Evolutionary conservation across 2,797 vertebrate species (phyloP), one percentile per base, ranked within the genome.

Genomic region (Antennarius maculatus): DNA sequence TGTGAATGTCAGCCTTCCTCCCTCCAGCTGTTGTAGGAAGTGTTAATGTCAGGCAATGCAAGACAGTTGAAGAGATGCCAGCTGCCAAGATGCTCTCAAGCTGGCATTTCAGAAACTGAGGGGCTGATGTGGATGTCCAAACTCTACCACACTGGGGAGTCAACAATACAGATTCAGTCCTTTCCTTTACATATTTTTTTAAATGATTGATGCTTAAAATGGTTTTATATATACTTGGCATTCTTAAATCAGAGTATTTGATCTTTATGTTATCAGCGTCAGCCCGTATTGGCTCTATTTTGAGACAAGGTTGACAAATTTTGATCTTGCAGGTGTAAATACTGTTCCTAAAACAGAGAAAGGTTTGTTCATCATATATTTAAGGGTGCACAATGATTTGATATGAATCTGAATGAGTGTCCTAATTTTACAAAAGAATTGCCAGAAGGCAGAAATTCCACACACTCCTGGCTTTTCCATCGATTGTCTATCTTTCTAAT

Each of bases 21-120:
- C 77, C 52, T 69, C 81, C 88, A 90, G 84, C 85, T 90, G 89
- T 77, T 85, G 77, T 69, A 66, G 56, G 55, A 66, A 66, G 72
- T 49, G 74, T 50, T 51, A 71, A 76, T 27, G 80, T 81, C 69
- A 88, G 82, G 76, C 58, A 56, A 82, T 27, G 64, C 67, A 64
- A 77, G 76, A 71, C 82, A 52, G 68, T 60, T 49, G 66, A 69
- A 48, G 74, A 66, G 70, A 66, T 64, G 76, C 77, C 80, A 85
- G 81, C 66, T 88, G 86, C 77, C 72, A 52, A 65, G 59, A 58
- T 54, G 71, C 57, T 77, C 57, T 78, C 69, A 59, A 73, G 69
- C 71, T 45, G 69, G 68, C 62, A 56, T 74, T 61, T 77, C 18
- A 76, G 66, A 74, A 78, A 63, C 55, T 11, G 18, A 31, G 2